phyloP scores from a whole-genome alignment of 2,797 vertebrate genomes.

The Graptemys geographica region DNA sequence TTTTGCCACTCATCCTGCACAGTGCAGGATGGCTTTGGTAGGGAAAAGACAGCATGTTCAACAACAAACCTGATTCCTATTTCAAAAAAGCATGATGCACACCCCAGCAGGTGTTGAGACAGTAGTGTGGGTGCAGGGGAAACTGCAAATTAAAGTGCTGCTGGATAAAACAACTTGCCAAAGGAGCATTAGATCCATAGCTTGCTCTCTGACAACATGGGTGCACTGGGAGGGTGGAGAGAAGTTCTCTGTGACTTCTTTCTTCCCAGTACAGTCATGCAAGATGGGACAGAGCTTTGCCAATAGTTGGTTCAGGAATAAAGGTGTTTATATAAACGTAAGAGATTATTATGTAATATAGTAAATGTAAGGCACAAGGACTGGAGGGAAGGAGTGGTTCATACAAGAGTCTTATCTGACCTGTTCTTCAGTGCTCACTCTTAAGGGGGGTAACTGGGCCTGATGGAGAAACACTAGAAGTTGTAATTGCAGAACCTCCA shows the following conservation, averaged over 20 bases:
- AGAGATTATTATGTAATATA: accelerated
- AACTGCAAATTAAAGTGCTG: accelerated
- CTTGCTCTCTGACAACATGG: neutral
- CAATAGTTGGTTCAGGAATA: accelerated
- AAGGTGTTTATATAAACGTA: neutral
- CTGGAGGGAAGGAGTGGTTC: neutral
- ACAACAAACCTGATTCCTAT: neutral
- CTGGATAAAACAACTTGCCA: neutral
- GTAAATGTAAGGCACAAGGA: neutral
- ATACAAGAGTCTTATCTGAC: neutral
- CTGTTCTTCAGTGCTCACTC: neutral
- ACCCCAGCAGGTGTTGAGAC: neutral
- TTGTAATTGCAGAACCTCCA: neutral
- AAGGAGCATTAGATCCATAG: neutral
- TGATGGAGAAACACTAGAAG: neutral
- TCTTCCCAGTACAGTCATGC: neutral
- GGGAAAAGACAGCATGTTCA: neutral
- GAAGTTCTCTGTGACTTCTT: neutral
- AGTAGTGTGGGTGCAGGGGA: neutral
- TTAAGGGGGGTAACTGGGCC: neutral
- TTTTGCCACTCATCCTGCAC: neutral
- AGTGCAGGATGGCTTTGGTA: neutral
- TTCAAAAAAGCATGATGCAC: neutral
- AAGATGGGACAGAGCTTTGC: accelerated
- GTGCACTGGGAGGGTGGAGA: neutral